Conservation (phyloP, 1,140 invertebrate genomes). For the Rhyzopertha dominica region DNA sequence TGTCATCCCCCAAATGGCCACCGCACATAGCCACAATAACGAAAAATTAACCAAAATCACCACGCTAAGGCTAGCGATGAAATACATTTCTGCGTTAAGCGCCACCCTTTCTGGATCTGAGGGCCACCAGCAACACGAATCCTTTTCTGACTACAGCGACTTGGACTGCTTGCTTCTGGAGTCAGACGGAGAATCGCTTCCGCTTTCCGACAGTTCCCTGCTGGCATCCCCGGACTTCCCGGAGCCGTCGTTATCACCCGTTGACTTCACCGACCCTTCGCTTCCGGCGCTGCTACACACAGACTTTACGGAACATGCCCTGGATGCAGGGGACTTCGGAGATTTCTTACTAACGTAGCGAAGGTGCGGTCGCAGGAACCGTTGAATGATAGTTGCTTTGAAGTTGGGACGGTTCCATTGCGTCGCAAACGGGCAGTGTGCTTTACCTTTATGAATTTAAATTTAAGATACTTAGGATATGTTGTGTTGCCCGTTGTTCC, state of each 20-base stretch:
- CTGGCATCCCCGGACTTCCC: constrained; percentile 41
- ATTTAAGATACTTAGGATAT: too few species aligned
- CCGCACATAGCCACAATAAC: constrained; percentile 43
- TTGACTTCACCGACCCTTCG: constrained; percentile 37
- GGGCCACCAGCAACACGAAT: constrained; percentile 10
- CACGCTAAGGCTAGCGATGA: constrained; percentile 76
- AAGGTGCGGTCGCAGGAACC: not conserved
- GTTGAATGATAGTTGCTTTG: not conserved
- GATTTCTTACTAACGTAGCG: constrained; percentile 40
- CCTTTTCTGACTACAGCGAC: constrained; percentile 34
- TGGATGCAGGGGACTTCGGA: constrained; percentile 35
- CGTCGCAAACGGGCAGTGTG: too few species aligned
- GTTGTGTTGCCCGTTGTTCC: too few species aligned
- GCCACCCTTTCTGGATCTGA: constrained; percentile 40
- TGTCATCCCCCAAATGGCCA: constrained; percentile 61
- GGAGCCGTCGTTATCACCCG: constrained; percentile 38
- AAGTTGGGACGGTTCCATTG: too few species aligned
- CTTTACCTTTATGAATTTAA: too few species aligned
- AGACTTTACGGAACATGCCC: constrained; percentile 35
- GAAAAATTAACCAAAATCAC: constrained; percentile 86
- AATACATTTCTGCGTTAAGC: constrained; percentile 72
- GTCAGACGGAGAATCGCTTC: constrained; percentile 53
- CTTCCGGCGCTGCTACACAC: constrained; percentile 38
- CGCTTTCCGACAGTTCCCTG: constrained; percentile 42
- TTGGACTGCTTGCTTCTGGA: constrained; percentile 50